A percentile compares a stretch with the other conserved stretches of the same genome.
These are phyloP conservation scores for Triplophysa bombifrons DNA, from an alignment of 2,797 vertebrate species.

Conservation along the genomic window DNA sequence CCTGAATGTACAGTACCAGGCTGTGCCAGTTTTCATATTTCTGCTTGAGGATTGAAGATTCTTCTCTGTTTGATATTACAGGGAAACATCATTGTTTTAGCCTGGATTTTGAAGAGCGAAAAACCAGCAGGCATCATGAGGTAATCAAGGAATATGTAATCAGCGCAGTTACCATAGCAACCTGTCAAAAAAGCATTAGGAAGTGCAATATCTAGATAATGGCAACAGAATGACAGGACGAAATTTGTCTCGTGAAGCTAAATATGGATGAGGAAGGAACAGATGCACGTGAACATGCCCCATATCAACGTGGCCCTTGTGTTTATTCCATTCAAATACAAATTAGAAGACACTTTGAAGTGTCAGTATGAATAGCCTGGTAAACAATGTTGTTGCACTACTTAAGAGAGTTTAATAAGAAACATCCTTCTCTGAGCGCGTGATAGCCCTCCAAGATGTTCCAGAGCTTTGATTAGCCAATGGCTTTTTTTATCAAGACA, in stretches of 20 bases:
- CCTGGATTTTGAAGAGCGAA: constrained; percentile 7
- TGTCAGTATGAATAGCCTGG: neutral
- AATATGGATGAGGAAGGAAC: constrained; percentile 17
- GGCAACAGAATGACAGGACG: constrained; percentile 25
- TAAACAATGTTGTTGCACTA: neutral
- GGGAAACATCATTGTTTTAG: constrained; percentile 21
- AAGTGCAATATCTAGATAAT: constrained; percentile 45
- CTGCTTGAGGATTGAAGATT: neutral
- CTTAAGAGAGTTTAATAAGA: neutral
- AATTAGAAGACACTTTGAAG: neutral
- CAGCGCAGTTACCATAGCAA: constrained; percentile 52
- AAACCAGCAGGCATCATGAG: constrained; percentile 23
- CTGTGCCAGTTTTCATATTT: neutral
- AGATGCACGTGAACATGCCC: neutral
- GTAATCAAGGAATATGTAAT: constrained; percentile 53
- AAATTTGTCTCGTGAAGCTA: constrained; percentile 30
- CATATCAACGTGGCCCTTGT: constrained; percentile 8
- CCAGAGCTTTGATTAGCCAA: constrained; percentile 9
- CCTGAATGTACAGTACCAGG: neutral
- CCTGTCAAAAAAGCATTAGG: constrained; percentile 53
- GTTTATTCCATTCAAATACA: neutral
- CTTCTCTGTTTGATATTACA: constrained; percentile 28
- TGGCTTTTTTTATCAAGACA: constrained; percentile 4
- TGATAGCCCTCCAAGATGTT: constrained; percentile 5
- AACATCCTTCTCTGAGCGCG: constrained; percentile 16